These are phyloP conservation scores for Syrrhaptes paradoxus DNA, from an alignment of 2,113 vertebrate species.

Conservation along the genomic window DNA sequence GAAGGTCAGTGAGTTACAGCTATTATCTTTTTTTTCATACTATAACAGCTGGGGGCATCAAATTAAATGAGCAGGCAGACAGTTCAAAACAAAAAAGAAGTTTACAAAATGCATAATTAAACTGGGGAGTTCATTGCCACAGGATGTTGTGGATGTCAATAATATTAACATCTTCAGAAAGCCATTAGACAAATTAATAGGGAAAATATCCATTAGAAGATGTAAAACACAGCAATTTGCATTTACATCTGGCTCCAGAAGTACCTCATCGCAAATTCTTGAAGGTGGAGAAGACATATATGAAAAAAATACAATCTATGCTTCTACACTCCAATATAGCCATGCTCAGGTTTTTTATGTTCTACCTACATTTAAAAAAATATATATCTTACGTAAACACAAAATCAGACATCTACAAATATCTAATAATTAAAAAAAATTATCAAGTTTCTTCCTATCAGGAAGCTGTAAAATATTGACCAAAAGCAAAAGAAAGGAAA, in stretches of 20 bases:
- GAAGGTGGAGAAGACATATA: not conserved
- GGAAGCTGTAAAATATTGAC: not conserved
- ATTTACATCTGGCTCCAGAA: not conserved
- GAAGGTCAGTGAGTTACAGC: not conserved
- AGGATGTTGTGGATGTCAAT: not conserved
- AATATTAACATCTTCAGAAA: not conserved
- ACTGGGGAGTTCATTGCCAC: not conserved
- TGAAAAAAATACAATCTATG: not conserved
- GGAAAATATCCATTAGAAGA: not conserved
- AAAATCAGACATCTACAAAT: not conserved
- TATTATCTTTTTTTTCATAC: not conserved
- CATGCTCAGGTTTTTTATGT: accelerated
- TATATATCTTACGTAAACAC: not conserved
- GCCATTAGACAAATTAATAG: not conserved
- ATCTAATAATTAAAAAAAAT: not conserved
- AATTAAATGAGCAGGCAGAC: not conserved
- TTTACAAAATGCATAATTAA: not conserved
- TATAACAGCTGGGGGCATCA: not conserved
- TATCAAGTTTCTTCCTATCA: not conserved
- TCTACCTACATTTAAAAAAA: accelerated
- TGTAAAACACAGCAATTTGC: not conserved
- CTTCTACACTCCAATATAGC: accelerated
- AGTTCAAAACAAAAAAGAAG: not conserved
- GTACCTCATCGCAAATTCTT: not conserved
- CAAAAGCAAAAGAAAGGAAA: not conserved